Evolutionary conservation across 2,113 vertebrate genomes (phyloP), one percentile per base, ranked within the genome.

Genomic region (Cinclus cinclus): DNA sequence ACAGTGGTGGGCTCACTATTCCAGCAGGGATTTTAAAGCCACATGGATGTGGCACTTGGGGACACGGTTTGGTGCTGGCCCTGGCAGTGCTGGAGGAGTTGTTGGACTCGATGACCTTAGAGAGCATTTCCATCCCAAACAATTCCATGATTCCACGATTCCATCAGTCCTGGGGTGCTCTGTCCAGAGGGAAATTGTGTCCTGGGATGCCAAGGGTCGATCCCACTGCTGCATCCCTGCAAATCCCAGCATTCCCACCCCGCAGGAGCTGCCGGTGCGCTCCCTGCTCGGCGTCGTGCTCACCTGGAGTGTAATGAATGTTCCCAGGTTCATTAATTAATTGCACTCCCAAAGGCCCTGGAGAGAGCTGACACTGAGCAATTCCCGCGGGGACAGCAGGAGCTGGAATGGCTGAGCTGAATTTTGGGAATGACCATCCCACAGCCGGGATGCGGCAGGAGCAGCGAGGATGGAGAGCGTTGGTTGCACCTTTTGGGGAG

Each of bases 391-490:
- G 79, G n/a, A 44, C 80, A n/a, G 30, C 74, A 7, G 19, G 24
- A 3, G 13, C 78, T 41, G 62, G 50, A 19, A 1, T 0, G 3
- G 68, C 27, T 60, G 33, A 2, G 33, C 14, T 9, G 60, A 2
- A 11, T 35, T 56, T 64, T 16, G 69, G 83, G 74, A 65, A 7
- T 1, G 12, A 1, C 56, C 42, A 15, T 23, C 25, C 81, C 64
- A 3, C 4, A 39, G 7, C 39, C 10, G 0, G 15, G 47, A 18
- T 6, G 31, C 52, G 7, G 28, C 1, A 0, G 25, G 18, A 20
- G 4, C 5, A 1, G 44, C 23, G 2, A 56, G 50, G 15, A 6
- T 11, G 1, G 2, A 33, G 19, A 0, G 1, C 0, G 5, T 28
- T 55, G 22, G 5, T 47, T 7, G 11, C 15, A 7, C 14, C 39